phyloP scores from a whole-genome alignment of 2,888 invertebrate species.

The Drosophila melanosoma region DNA sequence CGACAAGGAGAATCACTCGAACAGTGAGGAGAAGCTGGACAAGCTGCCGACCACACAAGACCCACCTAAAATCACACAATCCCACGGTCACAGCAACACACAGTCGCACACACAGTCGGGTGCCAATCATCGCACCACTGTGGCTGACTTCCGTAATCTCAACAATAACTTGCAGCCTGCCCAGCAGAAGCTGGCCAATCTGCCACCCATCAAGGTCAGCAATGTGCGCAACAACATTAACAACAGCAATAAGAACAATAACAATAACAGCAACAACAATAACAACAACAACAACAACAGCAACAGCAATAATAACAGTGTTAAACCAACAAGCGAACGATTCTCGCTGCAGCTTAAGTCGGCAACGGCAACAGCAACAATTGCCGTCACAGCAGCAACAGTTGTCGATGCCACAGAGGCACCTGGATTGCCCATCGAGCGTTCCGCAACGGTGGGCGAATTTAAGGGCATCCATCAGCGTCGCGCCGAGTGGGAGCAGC shows the following conservation, averaged over 20 bases:
- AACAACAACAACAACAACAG: constrained; percentile 46
- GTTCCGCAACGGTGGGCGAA: constrained; percentile 83
- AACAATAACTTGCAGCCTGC: constrained; percentile 45
- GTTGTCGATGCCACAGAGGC: constrained; percentile 29
- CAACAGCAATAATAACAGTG: constrained; percentile 73
- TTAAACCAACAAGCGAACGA: constrained; percentile 48
- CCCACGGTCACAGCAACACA: constrained; percentile 57
- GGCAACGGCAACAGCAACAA: constrained; percentile 27
- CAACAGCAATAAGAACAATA: constrained; percentile 52
- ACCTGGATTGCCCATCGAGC: constrained; percentile 68
- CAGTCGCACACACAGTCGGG: constrained; percentile 68
- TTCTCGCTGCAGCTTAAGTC: constrained; percentile 66
- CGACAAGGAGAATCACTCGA: constrained; percentile 90
- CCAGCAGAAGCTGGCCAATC: constrained; percentile 53
- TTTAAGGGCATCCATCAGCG: constrained; percentile 91
- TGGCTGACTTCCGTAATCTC: constrained; percentile 81
- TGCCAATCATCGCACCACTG: constrained; percentile 79
- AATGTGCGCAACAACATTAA: constrained; percentile 53
- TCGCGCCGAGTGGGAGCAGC: constrained; percentile 91
- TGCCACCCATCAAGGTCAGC: constrained; percentile 76
- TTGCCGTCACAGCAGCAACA: constrained; percentile 22
- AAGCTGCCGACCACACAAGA: constrained; percentile 75
- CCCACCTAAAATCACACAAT: constrained; percentile 51
- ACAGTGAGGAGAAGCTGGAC: constrained; percentile 86
- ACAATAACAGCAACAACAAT: constrained; percentile 73